Evolutionary conservation across 2,797 vertebrate species (phyloP).

Genomic region (Hyperoplus immaculatus): DNA sequence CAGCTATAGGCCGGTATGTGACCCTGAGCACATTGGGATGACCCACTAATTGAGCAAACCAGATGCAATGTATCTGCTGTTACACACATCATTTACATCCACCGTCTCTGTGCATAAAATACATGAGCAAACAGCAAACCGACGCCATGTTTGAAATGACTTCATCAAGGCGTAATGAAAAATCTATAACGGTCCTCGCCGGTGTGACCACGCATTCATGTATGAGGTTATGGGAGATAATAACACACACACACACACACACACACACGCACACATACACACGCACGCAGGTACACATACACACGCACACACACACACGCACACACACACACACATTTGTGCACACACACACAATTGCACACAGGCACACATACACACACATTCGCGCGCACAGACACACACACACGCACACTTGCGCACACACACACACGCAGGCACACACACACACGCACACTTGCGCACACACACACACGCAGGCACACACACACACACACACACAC

Average conservation of each 20-base stretch:
- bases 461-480: no score
- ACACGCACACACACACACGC: no score
- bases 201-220: conserved; percentile 65
- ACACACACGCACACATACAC: no score
- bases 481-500: no score
- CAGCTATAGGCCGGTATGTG: background rate
- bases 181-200: conserved; percentile 41
- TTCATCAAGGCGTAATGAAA: conserved; percentile 50
- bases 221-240: conserved; percentile 38
- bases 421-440: no score
- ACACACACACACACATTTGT: no score
- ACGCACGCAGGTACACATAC: no score
- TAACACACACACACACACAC: background rate
- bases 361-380: no score
- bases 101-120: conserved; percentile 45
- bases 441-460: no score
- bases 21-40: conserved; percentile 8
- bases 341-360: no score
- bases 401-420: no score
- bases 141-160: conserved; percentile 35
- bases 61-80: conserved; percentile 32
- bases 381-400: no score
- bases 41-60: conserved; percentile 41
- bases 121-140: background rate
- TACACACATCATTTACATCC: conserved; percentile 56